These are phyloP conservation scores for Brenthis daphne DNA, from an alignment of 2,888 invertebrate species.

Conservation along the genomic window DNA sequence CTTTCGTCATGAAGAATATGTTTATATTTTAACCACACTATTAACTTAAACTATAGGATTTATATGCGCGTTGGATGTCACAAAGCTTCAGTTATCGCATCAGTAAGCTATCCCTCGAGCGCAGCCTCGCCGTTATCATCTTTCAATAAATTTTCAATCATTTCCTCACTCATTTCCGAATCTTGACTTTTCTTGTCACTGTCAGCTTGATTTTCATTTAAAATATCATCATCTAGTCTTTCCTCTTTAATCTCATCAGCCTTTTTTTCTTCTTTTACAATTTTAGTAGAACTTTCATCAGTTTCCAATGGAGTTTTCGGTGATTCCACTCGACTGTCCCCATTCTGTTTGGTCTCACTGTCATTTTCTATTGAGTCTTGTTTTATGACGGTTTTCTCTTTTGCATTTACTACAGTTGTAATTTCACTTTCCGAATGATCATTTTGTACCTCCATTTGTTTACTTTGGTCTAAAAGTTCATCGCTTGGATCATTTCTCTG, in stretches of 20 bases:
- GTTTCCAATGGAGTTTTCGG: slow-evolving; percentile 15
- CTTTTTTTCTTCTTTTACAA: slow-evolving; percentile 4
- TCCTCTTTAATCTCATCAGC: slow-evolving; percentile 24
- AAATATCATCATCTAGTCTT: slow-evolving; percentile 34
- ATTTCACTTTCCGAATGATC: slow-evolving; percentile 1
- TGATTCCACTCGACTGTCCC: slow-evolving; percentile 19
- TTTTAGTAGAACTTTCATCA: slow-evolving; percentile 20
- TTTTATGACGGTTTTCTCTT: slow-evolving; percentile 15
- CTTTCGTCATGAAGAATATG: slow-evolving; percentile 13
- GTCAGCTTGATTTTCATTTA: slow-evolving; percentile 33
- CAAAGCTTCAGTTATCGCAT: slow-evolving; percentile 29
- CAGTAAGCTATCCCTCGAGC: slow-evolving; percentile 18
- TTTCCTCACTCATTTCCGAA: slow-evolving; percentile 64
- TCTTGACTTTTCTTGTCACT: slow-evolving; percentile 52
- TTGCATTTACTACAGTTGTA: background rate
- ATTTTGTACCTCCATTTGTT: slow-evolving; percentile 12
- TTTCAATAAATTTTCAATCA: slow-evolving; percentile 63
- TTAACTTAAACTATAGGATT: slow-evolving; percentile 32
- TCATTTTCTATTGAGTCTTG: slow-evolving; percentile 15
- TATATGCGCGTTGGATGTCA: slow-evolving; percentile 24
- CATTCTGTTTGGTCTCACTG: slow-evolving; percentile 23
- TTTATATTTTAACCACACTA: slow-evolving; percentile 22
- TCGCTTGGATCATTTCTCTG: background rate
- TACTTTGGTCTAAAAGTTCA: slow-evolving; percentile 9
- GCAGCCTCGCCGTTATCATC: slow-evolving; percentile 48